Evolutionary conservation across 2,113 vertebrate species (phyloP).

Genomic region (Mionectes macconnelli): DNA sequence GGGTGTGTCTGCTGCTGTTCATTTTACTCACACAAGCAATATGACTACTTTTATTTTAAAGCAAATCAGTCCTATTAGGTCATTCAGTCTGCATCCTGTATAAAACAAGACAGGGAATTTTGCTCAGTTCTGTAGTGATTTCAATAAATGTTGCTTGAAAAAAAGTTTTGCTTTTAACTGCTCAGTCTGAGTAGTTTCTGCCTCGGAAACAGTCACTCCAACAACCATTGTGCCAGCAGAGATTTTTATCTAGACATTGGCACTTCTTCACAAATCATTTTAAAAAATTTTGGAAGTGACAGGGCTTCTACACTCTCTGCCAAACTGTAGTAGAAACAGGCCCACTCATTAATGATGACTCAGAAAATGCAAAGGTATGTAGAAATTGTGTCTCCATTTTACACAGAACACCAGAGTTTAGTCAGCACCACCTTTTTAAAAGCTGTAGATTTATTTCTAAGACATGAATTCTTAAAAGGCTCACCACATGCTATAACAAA

Average conservation of each 20-base stretch:
- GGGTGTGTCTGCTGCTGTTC: neutral
- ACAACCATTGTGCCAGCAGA: neutral
- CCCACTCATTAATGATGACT: neutral
- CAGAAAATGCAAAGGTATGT: neutral
- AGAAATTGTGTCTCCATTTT: neutral
- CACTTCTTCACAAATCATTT: neutral
- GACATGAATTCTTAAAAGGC: neutral
- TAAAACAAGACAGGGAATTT: constrained; percentile 1
- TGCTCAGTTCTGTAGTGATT: neutral
- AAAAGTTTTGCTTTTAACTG: neutral
- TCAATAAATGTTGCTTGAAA: neutral
- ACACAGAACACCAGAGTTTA: neutral
- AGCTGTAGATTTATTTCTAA: neutral
- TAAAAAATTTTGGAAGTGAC: neutral
- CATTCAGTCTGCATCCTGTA: neutral
- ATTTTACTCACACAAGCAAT: constrained; percentile 3
- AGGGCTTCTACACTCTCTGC: neutral
- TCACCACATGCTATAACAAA: neutral
- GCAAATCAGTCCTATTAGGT: neutral
- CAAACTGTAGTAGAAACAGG: neutral
- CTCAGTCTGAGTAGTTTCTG: neutral
- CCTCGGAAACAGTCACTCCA: neutral
- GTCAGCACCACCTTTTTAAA: neutral
- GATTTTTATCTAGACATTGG: neutral
- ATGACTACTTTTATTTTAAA: constrained; percentile 32